Percentiles rank a stretch among this genome's conserved stretches.
Evolutionary conservation across 2,888 invertebrate species (phyloP).

Genomic region (Callinectes sapidus): DNA sequence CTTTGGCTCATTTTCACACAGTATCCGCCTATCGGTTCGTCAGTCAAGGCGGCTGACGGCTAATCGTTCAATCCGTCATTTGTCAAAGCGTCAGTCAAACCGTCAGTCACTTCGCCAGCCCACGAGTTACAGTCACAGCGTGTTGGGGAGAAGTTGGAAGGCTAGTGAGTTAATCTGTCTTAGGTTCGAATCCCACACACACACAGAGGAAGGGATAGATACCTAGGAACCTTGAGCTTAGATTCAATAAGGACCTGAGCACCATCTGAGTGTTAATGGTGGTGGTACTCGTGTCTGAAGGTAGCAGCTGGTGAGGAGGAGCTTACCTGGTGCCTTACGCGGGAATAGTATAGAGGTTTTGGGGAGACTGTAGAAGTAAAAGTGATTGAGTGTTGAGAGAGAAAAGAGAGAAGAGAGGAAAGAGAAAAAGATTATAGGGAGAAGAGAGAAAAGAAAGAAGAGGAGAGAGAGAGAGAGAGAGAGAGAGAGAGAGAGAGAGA

Average conservation of each 20-base stretch:
- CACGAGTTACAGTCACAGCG: background rate
- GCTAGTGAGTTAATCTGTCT: background rate
- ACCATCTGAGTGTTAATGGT: background rate
- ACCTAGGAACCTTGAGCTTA: background rate
- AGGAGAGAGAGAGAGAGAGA: background rate
- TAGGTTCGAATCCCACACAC: background rate
- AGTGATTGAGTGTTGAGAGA: background rate
- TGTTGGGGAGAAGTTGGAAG: background rate
- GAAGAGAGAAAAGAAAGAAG: background rate
- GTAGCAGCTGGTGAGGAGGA: background rate
- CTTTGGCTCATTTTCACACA: background rate
- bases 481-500: slow-evolving; percentile 1
- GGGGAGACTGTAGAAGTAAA: background rate
- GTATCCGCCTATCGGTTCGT: background rate
- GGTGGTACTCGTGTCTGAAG: background rate
- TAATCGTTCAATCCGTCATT: background rate
- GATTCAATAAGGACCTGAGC: background rate
- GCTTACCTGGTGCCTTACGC: background rate
- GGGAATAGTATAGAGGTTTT: background rate
- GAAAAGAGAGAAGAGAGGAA: background rate
- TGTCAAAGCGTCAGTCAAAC: background rate
- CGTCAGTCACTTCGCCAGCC: background rate
- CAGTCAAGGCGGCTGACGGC: background rate
- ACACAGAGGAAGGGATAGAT: background rate
- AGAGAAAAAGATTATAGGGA: background rate